Conservation (phyloP, 2,888 invertebrate species). For the Plagodis pulveraria region DNA sequence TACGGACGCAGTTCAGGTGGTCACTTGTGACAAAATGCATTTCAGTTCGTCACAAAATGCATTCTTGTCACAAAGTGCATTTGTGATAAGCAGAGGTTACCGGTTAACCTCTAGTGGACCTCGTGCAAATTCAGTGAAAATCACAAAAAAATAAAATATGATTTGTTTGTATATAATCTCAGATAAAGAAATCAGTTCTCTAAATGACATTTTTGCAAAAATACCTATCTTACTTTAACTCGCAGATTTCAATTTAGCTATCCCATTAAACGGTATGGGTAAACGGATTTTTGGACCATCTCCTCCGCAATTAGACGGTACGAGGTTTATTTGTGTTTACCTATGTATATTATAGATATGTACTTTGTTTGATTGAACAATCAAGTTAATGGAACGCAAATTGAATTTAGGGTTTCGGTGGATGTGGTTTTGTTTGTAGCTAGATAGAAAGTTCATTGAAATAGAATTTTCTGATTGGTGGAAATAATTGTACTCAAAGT, state of each 20-base stretch:
- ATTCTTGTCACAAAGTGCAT: too few relatives aligned
- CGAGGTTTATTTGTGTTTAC: conserved; percentile 35
- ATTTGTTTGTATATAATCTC: not conserved
- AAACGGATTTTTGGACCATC: conserved; percentile 35
- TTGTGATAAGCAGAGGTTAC: too few relatives aligned
- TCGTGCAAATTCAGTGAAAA: too few relatives aligned
- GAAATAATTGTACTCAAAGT: too few relatives aligned
- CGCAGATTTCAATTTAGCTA: conserved; percentile 25
- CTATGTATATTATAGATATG: conserved; percentile 14
- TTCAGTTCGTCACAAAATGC: too few relatives aligned
- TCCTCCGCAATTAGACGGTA: conserved; percentile 43
- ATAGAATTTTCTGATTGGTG: too few relatives aligned
- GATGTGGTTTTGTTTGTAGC: not conserved
- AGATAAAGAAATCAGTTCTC: conserved; percentile 3
- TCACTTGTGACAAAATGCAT: too few relatives aligned
- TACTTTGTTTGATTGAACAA: conserved; percentile 37
- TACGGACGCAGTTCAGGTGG: too few relatives aligned
- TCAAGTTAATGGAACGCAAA: conserved; percentile 48
- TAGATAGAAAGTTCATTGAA: too few relatives aligned
- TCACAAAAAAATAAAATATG: not conserved
- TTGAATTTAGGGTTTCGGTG: conserved; percentile 35
- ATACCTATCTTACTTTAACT: conserved; percentile 21
- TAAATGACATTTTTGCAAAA: conserved; percentile 1
- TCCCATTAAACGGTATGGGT: conserved; percentile 24
- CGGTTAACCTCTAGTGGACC: too few relatives aligned